Evolutionary conservation across 2,113 vertebrate genomes (phyloP), one percentile per base, ranked within the genome.

Genomic region (Tetraodon nigroviridis): DNA sequence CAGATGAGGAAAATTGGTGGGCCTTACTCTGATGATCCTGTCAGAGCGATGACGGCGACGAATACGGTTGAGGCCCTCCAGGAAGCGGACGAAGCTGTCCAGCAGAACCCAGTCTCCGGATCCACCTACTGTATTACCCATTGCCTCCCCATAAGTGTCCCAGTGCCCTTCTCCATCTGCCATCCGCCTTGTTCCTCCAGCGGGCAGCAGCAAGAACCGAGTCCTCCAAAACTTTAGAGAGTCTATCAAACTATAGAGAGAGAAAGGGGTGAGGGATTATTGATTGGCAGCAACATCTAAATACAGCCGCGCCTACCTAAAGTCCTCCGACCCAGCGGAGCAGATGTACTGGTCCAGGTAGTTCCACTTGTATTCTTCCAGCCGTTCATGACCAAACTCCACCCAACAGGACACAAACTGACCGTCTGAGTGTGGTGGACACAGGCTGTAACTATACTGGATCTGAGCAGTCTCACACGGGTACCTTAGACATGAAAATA

Each of bases 261-360:
- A 20, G 48, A n/a, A 58, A 17, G 10, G 0, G 16, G 3, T 44
- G 1, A 4, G 52, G 11, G 18, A 19, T 4, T 27, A 27, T 27
- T 27, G 24, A 27, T 37, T 37, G 32, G 32, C 32, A 37, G 11
- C 2, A 37, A 37, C 7, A 37, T 12, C 7, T 37, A 37, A 1
- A 27, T 37, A 37, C 32, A 37, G 11, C 32, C 13, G 42, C 18
- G 27, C 14, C 1, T 51, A 94, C 97, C 97, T 99, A 88, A 99
- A 98, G 81, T 99, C 97, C 86, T 99, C 97, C 0, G 97, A 98
- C 55, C 96, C 97, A 0, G 94, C 91, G 4, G 97, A 98, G 67
- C 97, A 99, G 86, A 99, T 98, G 74, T 99, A 99, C 88, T 99
- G 97, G 78, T 99, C 97, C 67, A 99, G 86, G 84, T 99, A 99